Base-by-base conservation (phyloP, 2,888 invertebrate species). In the Leptura quadrifasciata region DNA sequence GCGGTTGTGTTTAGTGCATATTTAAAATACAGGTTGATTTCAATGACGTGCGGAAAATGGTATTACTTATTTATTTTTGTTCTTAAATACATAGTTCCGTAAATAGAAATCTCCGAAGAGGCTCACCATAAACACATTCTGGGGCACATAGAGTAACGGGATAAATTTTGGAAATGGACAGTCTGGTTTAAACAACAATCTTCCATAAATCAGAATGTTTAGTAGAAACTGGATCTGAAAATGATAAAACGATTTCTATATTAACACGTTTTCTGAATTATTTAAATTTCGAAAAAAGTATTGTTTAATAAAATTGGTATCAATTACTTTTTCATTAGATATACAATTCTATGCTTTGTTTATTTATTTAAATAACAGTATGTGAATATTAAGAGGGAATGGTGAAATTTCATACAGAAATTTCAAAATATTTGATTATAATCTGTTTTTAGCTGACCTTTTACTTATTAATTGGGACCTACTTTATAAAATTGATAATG, bases 71-170 rank as follows among this genome's bases (percentile, higher is more conserved):
- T n/a, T 6, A 15, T 15, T n/a, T 47, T 57, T 57, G 2, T 69
- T 69, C 1, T 57, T 55, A 18, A 21, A 17, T 10, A 93, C 81
- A 82, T 94, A 94, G 0, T 92, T 84, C 83, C 92, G 93, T 64
- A 91, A 91, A 80, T 94, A 94, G 85, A 94, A 94, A 74, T 94
- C 93, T 0, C 89, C 83, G 83, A 94, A 94, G 0, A 94, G 86
- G 6, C 92, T 83, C 0, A 94, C 88, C 91, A 94, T 93, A 83
- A 93, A 92, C 0, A 92, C 39, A 85, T 93, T 93, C 84, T 94
- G 94, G 0, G 93, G 92, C 0, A 94, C 86, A 65, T 93, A 90
- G 0, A 93, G 15, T 0, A 90, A 89, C 0, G 91, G 88, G 0
- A 88, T 86, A 90, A 92, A 91, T 6, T 90, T 88, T 1, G 94